Evolutionary conservation across 1,140 invertebrate species (phyloP).

Genomic region (Drosophila willistoni): DNA sequence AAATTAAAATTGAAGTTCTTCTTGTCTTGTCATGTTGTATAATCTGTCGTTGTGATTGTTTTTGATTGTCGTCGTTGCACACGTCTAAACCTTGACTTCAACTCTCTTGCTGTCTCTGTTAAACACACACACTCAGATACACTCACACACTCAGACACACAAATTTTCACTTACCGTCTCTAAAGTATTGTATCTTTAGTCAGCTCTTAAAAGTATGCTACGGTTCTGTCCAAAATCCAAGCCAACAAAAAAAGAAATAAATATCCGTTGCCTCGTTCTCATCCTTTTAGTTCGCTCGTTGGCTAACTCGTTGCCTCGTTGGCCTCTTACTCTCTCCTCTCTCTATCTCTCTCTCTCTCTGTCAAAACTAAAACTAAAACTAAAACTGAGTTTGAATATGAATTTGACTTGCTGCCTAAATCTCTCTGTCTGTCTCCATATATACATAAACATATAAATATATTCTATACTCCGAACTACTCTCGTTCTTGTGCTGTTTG

Average conservation of each 20-base stretch:
- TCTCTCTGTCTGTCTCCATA: slow-evolving; percentile 17
- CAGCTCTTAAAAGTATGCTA: slow-evolving; percentile 52
- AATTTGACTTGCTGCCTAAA: slow-evolving; percentile 66
- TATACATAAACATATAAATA: too few relatives aligned
- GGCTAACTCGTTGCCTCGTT: slow-evolving; percentile 26
- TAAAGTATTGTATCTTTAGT: neutral
- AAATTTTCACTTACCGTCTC: slow-evolving; percentile 19
- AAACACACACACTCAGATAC: slow-evolving; percentile 18
- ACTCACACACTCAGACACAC: slow-evolving; percentile 26
- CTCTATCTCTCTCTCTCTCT: neutral
- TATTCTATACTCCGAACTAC: slow-evolving; percentile 26
- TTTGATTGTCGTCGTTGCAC: slow-evolving; percentile 59
- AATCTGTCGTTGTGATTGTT: slow-evolving; percentile 64
- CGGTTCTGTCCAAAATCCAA: slow-evolving; percentile 36
- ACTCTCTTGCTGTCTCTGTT: slow-evolving; percentile 20
- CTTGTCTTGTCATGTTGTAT: slow-evolving; percentile 68
- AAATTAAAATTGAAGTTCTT: neutral
- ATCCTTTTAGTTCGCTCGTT: slow-evolving; percentile 14
- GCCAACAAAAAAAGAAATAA: slow-evolving; percentile 13
- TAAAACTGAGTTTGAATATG: slow-evolving; percentile 58
- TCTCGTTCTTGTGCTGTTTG: slow-evolving; percentile 64
- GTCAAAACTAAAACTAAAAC: slow-evolving; percentile 44
- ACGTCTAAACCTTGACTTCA: slow-evolving; percentile 30
- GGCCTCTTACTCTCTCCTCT: slow-evolving; percentile 8
- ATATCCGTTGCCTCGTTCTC: slow-evolving; percentile 18